Percentiles rank a stretch among this genome's conserved stretches.
These are phyloP conservation scores for Catocala sponsa DNA, from an alignment of 2,888 invertebrate species.

Conservation along the genomic window DNA sequence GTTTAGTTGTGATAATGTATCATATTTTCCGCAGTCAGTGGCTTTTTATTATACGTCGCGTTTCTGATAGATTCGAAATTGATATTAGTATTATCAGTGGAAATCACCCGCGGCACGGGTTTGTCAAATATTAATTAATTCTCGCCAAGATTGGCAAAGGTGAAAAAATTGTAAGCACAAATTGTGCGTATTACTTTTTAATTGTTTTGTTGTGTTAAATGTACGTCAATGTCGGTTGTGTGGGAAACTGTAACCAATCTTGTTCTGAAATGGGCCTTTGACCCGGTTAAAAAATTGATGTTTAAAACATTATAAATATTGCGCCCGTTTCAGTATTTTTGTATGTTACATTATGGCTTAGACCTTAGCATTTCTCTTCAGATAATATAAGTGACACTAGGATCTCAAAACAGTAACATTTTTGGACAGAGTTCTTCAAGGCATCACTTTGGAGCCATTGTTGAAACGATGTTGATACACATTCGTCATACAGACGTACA, in stretches of 20 bases:
- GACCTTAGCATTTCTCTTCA: conserved; percentile 26
- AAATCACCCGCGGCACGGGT: conserved; percentile 62
- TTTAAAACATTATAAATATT: conserved; percentile 5
- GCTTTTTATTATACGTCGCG: conserved; percentile 52
- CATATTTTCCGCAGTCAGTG: conserved; percentile 29
- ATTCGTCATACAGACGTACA: conserved; percentile 52
- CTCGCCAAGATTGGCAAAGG: conserved; percentile 66
- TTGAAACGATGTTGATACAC: conserved; percentile 12
- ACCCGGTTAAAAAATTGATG: conserved; percentile 8
- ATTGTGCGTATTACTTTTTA: conserved; percentile 73
- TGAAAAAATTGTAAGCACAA: conserved; percentile 73
- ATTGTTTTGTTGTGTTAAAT: conserved; percentile 73
- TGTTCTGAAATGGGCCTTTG: conserved; percentile 13
- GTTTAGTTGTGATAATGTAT: conserved; percentile 37
- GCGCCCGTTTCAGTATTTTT: conserved; percentile 18
- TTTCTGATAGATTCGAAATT: conserved; percentile 87
- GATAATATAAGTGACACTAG: conserved; percentile 18
- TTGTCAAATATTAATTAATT: conserved; percentile 64
- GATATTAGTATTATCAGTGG: conserved; percentile 77
- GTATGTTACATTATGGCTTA: conserved; percentile 22
- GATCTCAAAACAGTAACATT: conserved; percentile 14
- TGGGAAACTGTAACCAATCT: conserved; percentile 4
- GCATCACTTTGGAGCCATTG: conserved; percentile 21
- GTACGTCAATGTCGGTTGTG: conserved; percentile 47
- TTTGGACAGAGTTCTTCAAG: conserved; percentile 19